These are phyloP conservation scores for Cladopsammia gracilis DNA, from an alignment of 64 coral and sea anemone genomes.

Conservation along the genomic window DNA sequence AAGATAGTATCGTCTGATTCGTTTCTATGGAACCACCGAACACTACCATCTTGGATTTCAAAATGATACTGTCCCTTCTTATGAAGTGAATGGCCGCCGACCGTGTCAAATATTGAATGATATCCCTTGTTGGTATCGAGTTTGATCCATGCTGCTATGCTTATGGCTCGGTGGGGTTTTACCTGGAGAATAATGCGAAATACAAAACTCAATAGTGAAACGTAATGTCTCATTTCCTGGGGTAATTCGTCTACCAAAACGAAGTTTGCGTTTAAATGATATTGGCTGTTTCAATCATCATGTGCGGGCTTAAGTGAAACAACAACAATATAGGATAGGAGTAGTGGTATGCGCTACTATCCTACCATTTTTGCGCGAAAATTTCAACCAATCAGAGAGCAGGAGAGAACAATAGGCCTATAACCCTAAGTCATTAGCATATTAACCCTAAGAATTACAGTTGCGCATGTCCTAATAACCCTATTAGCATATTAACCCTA, in stretches of 20 bases:
- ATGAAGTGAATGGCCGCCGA: slow-evolving; percentile 76
- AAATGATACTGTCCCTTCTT: slow-evolving; percentile 88
- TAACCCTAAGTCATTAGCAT: too few relatives aligned
- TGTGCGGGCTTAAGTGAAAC: too few relatives aligned
- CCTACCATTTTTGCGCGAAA: too few relatives aligned
- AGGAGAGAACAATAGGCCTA: too few relatives aligned
- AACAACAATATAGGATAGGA: too few relatives aligned
- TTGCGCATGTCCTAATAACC: too few relatives aligned
- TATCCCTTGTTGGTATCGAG: slow-evolving; percentile 79
- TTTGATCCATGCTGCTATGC: slow-evolving; percentile 92
- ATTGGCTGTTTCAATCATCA: too few relatives aligned
- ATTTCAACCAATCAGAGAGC: too few relatives aligned
- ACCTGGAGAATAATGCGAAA: slow-evolving; percentile 12
- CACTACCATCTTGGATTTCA: slow-evolving; percentile 82
- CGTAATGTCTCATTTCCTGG: not conserved
- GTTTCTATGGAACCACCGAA: slow-evolving; percentile 97
- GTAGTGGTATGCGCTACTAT: not conserved
- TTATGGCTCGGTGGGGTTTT: slow-evolving; percentile 81
- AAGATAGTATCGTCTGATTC: slow-evolving; percentile 74
- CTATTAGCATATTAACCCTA: too few relatives aligned
- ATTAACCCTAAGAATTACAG: too few relatives aligned
- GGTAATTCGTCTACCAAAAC: too few relatives aligned
- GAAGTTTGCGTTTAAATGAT: too few relatives aligned
- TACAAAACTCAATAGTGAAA: not conserved
- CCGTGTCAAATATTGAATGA: slow-evolving; percentile 87